Conservation (phyloP, 1,140 invertebrate genomes). For the Homarus americanus region DNA sequence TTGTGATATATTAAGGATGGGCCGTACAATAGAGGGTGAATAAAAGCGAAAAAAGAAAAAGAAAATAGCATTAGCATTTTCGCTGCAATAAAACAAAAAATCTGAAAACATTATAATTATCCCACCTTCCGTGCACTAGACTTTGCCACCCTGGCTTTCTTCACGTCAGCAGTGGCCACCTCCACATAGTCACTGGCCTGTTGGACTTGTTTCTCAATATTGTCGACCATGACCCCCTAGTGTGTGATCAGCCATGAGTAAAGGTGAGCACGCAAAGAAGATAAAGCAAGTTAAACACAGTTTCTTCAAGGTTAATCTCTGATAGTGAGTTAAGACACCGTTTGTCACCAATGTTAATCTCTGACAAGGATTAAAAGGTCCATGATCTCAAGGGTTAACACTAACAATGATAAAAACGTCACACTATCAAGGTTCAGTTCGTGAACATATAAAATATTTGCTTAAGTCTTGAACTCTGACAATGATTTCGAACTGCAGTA, state of each 20-base stretch:
- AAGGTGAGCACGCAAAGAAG: no score
- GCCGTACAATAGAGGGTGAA: neutral
- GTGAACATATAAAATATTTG: no score
- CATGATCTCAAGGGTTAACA: no score
- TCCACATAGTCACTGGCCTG: neutral
- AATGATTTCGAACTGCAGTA: neutral
- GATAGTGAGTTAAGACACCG: no score
- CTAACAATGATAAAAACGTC: no score
- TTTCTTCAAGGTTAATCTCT: no score
- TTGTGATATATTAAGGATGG: neutral
- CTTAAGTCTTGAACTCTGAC: no score
- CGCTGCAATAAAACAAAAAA: neutral
- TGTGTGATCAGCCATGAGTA: neutral
- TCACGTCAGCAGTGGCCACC: neutral
- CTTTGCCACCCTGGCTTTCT: neutral
- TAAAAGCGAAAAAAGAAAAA: neutral
- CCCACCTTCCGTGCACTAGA: constrained; percentile 34
- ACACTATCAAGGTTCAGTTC: no score
- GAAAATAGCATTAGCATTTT: neutral
- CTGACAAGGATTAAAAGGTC: no score
- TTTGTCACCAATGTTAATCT: no score
- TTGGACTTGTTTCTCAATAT: constrained; percentile 9
- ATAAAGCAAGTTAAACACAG: no score
- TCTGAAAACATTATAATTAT: neutral
- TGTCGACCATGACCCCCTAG: constrained; percentile 28